Conservation (phyloP, 2,888 invertebrate species). For the Acanthosepion pharaonis region DNA sequence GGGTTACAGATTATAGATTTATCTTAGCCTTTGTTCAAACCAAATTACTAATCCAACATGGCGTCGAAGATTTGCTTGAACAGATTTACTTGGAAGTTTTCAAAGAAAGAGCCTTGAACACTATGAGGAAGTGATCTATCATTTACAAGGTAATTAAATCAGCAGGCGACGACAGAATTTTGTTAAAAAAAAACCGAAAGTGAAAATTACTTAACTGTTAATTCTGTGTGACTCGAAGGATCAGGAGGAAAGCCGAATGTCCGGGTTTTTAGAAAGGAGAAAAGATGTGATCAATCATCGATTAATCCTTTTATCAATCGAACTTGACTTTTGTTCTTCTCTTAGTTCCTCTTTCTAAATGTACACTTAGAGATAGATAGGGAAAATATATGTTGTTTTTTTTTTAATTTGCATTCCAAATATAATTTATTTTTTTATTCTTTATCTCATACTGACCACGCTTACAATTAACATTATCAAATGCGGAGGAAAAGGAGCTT, state of each 20-base stretch:
- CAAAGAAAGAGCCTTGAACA: neutral
- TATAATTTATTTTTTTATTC: no score
- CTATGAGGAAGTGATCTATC: neutral
- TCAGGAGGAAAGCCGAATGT: neutral
- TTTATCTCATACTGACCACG: no score
- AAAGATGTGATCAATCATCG: no score
- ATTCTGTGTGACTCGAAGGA: neutral
- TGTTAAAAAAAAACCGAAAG: neutral
- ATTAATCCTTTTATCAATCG: no score
- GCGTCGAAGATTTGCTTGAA: neutral
- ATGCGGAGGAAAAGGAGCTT: no score
- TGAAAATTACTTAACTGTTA: neutral
- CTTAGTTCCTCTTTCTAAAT: no score
- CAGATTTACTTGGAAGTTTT: neutral
- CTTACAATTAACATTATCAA: no score
- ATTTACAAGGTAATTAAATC: neutral
- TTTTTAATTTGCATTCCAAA: no score
- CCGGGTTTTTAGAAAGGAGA: neutral
- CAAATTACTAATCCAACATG: neutral
- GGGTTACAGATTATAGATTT: neutral
- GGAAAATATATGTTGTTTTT: no score
- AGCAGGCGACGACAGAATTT: neutral
- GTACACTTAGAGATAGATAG: no score
- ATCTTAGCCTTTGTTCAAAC: neutral
- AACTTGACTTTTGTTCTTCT: no score